Evolutionary conservation across 1,140 invertebrate species (phyloP).

Genomic region (Anoplophora glabripennis): DNA sequence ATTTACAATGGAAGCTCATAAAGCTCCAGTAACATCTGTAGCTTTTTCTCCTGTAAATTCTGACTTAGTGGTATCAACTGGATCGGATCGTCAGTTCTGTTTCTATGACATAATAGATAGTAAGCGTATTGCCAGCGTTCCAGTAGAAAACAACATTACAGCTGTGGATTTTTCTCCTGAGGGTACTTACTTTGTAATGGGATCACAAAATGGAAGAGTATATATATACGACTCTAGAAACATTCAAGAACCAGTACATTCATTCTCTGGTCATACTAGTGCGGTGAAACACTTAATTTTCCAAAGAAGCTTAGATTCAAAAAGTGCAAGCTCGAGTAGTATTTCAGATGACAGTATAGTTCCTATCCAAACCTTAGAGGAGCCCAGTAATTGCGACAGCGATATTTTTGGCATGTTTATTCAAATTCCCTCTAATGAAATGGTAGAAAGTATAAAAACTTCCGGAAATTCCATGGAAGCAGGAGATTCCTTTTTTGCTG

Average conservation of each 20-base stretch:
- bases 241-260: conserved; percentile 32
- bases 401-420: conserved; percentile 21
- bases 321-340: conserved; percentile 4
- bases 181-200: conserved; percentile 38
- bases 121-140: conserved; percentile 28
- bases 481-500: conserved; percentile 32
- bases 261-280: conserved; percentile 33
- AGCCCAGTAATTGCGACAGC: conserved; percentile 9
- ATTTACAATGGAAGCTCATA: conserved; percentile 36
- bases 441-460: neutral
- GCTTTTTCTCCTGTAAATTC: conserved; percentile 41
- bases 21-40: conserved; percentile 35
- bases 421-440: neutral
- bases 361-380: neutral
- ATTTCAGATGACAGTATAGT: neutral
- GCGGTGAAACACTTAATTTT: conserved; percentile 35
- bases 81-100: conserved; percentile 39
- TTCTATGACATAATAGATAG: conserved; percentile 39
- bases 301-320: conserved; percentile 20
- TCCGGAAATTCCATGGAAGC: neutral
- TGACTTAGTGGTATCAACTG: conserved; percentile 37
- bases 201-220: conserved; percentile 40
- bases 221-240: conserved; percentile 41
- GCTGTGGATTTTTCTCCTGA: conserved; percentile 43
- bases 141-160: conserved; percentile 37